Conservation (phyloP, 2,113 vertebrate species). For the Hepsetus odoe region DNA sequence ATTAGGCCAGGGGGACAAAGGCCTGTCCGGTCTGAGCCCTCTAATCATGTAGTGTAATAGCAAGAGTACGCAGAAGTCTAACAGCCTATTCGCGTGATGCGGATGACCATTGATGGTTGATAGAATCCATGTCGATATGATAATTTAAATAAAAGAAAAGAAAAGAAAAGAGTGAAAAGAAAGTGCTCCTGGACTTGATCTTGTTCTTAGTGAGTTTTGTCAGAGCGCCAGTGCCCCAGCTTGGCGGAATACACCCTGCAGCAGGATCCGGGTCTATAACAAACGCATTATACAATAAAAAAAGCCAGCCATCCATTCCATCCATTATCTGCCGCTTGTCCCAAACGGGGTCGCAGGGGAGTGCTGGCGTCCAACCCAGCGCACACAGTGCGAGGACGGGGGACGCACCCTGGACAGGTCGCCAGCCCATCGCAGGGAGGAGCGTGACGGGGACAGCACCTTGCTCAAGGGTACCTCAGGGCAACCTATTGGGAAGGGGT, state of each 20-base stretch:
- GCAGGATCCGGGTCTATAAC: neutral
- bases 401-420: too few relatives aligned
- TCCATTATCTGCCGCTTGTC: too few relatives aligned
- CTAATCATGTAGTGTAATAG: slow-evolving; percentile 18
- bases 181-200: neutral
- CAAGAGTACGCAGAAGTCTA: slow-evolving; percentile 3
- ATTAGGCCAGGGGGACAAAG: slow-evolving; percentile 5
- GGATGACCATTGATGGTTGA: slow-evolving; percentile 8
- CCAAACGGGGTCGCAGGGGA: too few relatives aligned
- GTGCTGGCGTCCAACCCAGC: too few relatives aligned
- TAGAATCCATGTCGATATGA: slow-evolving; percentile 16
- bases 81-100: slow-evolving; percentile 20
- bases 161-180: neutral
- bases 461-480: too few relatives aligned
- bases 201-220: slow-evolving; percentile 2
- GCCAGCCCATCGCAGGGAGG: too few relatives aligned
- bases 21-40: slow-evolving; percentile 1
- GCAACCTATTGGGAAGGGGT: too few relatives aligned
- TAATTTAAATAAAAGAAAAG: neutral
- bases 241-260: neutral
- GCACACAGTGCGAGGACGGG: too few relatives aligned
- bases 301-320: too few relatives aligned
- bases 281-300: too few relatives aligned
- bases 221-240: neutral
- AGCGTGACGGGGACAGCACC: too few relatives aligned